Evolutionary conservation across 2,113 vertebrate genomes (phyloP).

Genomic region (Pycnonotus jocosus): DNA sequence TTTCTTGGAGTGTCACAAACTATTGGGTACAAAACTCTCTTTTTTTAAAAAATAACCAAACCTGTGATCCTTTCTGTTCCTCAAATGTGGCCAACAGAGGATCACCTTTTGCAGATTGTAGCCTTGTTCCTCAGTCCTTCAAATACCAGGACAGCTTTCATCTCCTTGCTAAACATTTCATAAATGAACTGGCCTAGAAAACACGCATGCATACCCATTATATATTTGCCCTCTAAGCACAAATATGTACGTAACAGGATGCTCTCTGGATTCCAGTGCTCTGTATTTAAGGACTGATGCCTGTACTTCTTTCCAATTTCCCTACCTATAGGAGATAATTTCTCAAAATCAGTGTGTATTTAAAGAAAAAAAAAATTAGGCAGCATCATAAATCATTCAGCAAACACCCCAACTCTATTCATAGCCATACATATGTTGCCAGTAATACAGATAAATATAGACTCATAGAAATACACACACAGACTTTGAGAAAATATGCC

Average conservation of each 20-base stretch:
- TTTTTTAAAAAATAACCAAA: neutral
- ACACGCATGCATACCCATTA: neutral
- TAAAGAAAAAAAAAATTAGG: constrained; percentile 45
- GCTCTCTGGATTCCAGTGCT: neutral
- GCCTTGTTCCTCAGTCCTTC: neutral
- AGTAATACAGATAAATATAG: constrained; percentile 78
- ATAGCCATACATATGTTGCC: constrained; percentile 75
- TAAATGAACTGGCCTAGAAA: constrained; percentile 33
- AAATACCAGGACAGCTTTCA: neutral
- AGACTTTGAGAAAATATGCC: constrained; percentile 71
- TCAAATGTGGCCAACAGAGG: neutral
- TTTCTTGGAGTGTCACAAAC: neutral
- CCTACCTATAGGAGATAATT: neutral
- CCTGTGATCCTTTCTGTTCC: neutral
- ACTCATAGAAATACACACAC: constrained; percentile 73
- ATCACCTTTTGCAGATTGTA: neutral
- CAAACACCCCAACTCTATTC: constrained; percentile 70
- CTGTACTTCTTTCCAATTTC: neutral
- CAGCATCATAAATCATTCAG: constrained; percentile 63
- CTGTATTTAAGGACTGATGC: neutral
- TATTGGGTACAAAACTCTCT: neutral
- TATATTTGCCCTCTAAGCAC: neutral
- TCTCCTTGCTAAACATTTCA: neutral
- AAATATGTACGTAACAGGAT: neutral
- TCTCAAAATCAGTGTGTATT: constrained; percentile 1